Evolutionary conservation across 2,797 vertebrate genomes (phyloP).

Genomic region (Danio jaintianensis): DNA sequence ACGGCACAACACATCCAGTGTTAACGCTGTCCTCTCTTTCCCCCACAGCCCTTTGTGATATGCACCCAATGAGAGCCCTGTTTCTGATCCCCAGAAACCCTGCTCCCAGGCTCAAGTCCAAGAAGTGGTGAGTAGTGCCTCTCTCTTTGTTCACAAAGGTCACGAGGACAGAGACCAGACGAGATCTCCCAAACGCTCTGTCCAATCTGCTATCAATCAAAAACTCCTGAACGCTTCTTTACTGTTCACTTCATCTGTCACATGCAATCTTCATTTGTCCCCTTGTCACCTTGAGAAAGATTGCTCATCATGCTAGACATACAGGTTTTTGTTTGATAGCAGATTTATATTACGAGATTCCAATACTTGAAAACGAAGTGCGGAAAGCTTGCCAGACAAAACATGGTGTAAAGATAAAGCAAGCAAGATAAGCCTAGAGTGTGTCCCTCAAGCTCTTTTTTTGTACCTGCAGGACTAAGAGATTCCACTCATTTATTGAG

Average conservation of each 20-base stretch:
- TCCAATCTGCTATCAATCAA: constrained; percentile 36
- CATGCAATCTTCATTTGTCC: constrained; percentile 9
- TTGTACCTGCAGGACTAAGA: constrained; percentile 87
- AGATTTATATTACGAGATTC: neutral
- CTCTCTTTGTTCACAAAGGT: constrained; percentile 3
- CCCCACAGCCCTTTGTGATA: constrained; percentile 89
- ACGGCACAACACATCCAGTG: constrained; percentile 9
- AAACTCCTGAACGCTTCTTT: neutral
- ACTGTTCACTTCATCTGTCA: constrained; percentile 20
- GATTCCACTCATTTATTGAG: constrained; percentile 96
- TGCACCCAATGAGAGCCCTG: constrained; percentile 96
- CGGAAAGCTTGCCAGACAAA: neutral
- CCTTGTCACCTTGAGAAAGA: neutral
- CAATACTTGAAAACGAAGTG: neutral
- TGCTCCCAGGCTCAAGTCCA: constrained; percentile 91
- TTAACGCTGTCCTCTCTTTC: constrained; percentile 16
- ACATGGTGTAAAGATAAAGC: neutral
- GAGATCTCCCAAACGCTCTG: neutral
- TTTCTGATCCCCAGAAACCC: constrained; percentile 94
- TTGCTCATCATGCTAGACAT: neutral
- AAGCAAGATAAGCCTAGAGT: neutral
- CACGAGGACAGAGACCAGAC: constrained; percentile 5
- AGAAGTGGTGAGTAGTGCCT: constrained; percentile 89
- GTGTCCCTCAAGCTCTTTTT: neutral
- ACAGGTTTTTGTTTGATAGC: constrained; percentile 14